Evolutionary conservation across 2,888 invertebrate genomes (phyloP).

Genomic region (Rhogogaster chlorosoma): DNA sequence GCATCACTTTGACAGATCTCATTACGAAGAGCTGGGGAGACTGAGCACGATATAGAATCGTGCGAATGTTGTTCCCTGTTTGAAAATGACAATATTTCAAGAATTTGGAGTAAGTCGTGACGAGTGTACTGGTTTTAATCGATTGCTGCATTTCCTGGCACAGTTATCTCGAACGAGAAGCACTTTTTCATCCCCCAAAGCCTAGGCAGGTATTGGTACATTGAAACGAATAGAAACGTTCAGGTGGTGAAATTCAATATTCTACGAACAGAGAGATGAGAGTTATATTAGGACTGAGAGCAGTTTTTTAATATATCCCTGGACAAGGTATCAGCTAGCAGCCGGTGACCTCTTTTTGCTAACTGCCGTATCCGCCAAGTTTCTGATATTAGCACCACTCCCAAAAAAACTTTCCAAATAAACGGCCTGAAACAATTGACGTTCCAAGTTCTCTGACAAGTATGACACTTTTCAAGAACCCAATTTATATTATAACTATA

Average conservation of each 20-base stretch:
- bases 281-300: constrained; percentile 49
- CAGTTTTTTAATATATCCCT: constrained; percentile 59
- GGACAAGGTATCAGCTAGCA: constrained; percentile 57
- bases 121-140: neutral
- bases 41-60: neutral
- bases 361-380: constrained; percentile 38
- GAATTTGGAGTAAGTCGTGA: neutral
- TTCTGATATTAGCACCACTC: constrained; percentile 37
- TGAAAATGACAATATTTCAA: neutral
- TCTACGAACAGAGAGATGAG: constrained; percentile 39
- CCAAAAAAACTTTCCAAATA: constrained; percentile 43
- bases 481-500: constrained; percentile 19
- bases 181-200: neutral
- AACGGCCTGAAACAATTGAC: constrained; percentile 44
- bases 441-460: constrained; percentile 35
- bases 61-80: neutral
- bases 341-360: constrained; percentile 53
- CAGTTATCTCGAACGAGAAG: neutral
- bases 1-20: constrained; percentile 2
- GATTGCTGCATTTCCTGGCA: neutral
- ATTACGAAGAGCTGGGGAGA: neutral
- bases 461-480: constrained; percentile 23
- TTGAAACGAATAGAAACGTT: constrained; percentile 27
- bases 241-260: constrained; percentile 36
- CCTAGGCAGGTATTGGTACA: neutral